These are phyloP conservation scores for Hydrotaea diabolus DNA, from an alignment of 2,888 invertebrate genomes.

Conservation along the genomic window DNA sequence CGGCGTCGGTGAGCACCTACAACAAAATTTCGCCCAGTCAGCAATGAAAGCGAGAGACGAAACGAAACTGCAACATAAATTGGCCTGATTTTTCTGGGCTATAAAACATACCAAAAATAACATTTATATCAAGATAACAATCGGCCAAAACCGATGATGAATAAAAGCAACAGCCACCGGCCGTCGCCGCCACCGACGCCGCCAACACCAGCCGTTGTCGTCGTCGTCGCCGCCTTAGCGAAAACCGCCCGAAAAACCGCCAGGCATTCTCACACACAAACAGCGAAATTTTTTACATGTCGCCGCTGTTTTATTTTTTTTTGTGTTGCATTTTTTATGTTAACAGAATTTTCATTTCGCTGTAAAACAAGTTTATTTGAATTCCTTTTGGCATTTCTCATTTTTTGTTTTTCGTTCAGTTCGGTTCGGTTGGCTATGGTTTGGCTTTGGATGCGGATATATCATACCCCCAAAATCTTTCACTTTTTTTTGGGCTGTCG, in stretches of 20 bases:
- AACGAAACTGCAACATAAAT: constrained; percentile 41
- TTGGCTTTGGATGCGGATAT: constrained; percentile 32
- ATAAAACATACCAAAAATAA: constrained; percentile 56
- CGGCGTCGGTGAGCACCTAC: constrained; percentile 54
- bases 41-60: not conserved
- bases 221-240: not conserved
- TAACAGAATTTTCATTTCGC: constrained; percentile 17
- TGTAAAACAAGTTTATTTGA: constrained; percentile 65
- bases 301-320: not conserved
- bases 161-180: constrained; percentile 48
- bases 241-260: not conserved
- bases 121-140: constrained; percentile 60
- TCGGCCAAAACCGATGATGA: constrained; percentile 35
- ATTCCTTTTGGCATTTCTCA: constrained; percentile 55
- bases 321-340: no score
- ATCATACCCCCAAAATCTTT: constrained; percentile 61
- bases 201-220: not conserved
- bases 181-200: constrained; percentile 63
- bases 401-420: constrained; percentile 1
- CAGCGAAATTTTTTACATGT: not conserved
- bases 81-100: constrained; percentile 59
- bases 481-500: constrained; percentile 43
- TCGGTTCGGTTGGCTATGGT: no score
- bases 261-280: not conserved
- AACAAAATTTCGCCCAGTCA: constrained; percentile 43